Conservation (phyloP, 2,113 vertebrate species). For the Crotalus tigris region DNA sequence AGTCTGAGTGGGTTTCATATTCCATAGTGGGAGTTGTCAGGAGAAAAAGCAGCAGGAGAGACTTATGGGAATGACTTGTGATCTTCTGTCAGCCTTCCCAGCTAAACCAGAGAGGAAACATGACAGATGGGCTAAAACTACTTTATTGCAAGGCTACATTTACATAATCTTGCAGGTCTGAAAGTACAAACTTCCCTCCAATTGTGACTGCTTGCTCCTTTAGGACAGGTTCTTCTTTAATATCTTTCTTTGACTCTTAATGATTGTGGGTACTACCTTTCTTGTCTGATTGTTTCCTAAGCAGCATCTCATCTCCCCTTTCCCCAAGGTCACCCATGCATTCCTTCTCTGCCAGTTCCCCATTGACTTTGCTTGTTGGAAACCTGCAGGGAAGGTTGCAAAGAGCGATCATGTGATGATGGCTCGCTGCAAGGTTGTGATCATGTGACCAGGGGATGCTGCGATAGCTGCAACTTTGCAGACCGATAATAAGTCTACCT, state of each 20-base stretch:
- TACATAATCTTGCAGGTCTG: not conserved
- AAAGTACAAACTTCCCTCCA: not conserved
- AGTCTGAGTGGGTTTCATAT: not conserved
- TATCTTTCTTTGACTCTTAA: not conserved
- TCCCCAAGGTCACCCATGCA: not conserved
- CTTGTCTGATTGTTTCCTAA: not conserved
- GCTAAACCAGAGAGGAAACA: not conserved
- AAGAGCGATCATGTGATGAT: not conserved
- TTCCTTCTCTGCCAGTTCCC: not conserved
- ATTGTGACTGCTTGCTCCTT: not conserved
- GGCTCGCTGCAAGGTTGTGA: not conserved
- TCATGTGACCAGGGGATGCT: not conserved
- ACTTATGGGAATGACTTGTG: not conserved
- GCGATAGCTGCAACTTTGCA: not conserved
- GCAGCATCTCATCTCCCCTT: not conserved
- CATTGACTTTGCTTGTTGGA: not conserved
- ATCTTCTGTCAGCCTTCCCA: not conserved
- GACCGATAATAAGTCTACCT: not conserved
- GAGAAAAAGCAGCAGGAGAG: not conserved
- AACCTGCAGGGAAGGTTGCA: not conserved
- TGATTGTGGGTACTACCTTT: not conserved
- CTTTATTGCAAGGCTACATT: not conserved
- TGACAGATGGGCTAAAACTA: not conserved
- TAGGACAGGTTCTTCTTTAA: not conserved
- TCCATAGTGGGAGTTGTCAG: not conserved